Evolutionary conservation across 2,888 invertebrate genomes (phyloP).

Genomic region (Linnaemya tessellans): DNA sequence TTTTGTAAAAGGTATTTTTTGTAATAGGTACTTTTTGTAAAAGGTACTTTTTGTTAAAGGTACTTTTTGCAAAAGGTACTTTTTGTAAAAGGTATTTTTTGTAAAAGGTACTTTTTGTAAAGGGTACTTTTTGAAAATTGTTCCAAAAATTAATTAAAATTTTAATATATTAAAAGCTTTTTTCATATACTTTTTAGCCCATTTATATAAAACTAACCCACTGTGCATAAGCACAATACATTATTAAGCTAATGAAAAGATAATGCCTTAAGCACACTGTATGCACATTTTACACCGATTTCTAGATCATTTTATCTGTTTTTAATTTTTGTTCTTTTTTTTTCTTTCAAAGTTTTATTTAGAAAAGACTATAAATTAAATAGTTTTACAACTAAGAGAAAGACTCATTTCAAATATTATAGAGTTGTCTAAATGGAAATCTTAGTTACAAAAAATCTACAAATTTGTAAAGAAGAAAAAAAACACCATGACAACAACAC

Average conservation of each 20-base stretch:
- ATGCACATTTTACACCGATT: neutral
- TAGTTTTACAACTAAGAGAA: neutral
- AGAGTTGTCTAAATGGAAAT: conserved; percentile 13
- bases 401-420: conserved; percentile 11
- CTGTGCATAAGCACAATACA: neutral
- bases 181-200: no score
- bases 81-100: no score
- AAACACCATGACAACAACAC: conserved; percentile 18
- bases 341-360: neutral
- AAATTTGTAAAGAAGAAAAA: neutral
- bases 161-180: no score
- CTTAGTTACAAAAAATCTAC: neutral
- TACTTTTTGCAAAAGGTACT: no score
- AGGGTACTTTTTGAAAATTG: no score
- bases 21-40: no score
- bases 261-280: neutral
- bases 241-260: neutral
- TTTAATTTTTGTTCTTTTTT: neutral
- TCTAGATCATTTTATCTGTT: conserved; percentile 9
- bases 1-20: no score
- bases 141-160: no score
- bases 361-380: conserved; percentile 31
- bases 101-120: no score
- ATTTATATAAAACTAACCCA: neutral
- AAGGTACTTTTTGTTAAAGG: no score